A percentile compares a stretch with the other conserved stretches of the same genome.
phyloP scores from a whole-genome alignment of 2,888 invertebrate species.

The Rosalia funebris region DNA sequence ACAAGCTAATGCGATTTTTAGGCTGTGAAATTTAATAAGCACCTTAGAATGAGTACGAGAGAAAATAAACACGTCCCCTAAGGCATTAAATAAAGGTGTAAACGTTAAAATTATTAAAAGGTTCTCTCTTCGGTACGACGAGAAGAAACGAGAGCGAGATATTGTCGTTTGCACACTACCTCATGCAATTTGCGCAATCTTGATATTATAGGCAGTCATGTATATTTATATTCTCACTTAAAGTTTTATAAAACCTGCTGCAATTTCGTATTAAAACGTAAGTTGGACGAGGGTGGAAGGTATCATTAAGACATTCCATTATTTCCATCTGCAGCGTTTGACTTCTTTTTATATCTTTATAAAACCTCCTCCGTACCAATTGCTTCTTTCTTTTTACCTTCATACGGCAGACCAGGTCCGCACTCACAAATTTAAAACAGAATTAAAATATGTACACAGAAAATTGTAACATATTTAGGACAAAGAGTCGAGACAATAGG shows the following conservation, averaged over 20 bases:
- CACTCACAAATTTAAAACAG: too few species aligned
- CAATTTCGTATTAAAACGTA: conserved; percentile 60
- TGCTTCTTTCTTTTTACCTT: conserved; percentile 43
- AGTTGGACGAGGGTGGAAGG: conserved; percentile 53
- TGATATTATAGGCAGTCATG: conserved; percentile 61
- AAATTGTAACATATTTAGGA: too few species aligned
- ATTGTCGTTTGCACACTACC: conserved; percentile 54
- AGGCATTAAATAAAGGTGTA: conserved; percentile 62
- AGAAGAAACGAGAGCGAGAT: conserved; percentile 43
- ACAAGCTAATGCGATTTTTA: conserved; percentile 57
- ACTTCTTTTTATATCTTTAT: conserved; percentile 60
- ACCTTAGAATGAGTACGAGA: conserved; percentile 55
- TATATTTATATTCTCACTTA: conserved; percentile 61
- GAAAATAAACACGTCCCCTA: conserved; percentile 58
- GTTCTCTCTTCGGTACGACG: conserved; percentile 32
- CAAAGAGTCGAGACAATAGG: too few species aligned
- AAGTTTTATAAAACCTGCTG: conserved; percentile 60
- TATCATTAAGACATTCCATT: conserved; percentile 64
- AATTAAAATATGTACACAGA: too few species aligned
- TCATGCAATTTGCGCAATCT: conserved; percentile 61
- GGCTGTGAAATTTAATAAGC: conserved; percentile 62
- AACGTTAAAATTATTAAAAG: conserved; percentile 59
- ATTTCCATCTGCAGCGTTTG: conserved; percentile 64
- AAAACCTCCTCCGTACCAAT: conserved; percentile 42
- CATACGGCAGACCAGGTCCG: conserved; percentile 24